Evolutionary conservation across 2,113 vertebrate genomes (phyloP).

Genomic region (Muntiacus muntjak): DNA sequence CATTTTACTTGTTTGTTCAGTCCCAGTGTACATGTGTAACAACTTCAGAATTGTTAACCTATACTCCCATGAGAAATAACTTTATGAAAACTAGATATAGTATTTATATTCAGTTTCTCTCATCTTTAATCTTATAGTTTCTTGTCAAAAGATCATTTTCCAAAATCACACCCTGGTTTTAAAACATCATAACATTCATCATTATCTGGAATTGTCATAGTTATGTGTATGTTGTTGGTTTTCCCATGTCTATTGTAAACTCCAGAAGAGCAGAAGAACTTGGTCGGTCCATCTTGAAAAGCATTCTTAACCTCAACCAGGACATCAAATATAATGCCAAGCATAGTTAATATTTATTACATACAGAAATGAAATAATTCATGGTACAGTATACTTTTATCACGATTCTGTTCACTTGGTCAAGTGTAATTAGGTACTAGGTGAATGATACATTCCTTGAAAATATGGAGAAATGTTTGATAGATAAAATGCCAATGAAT

Average conservation of each 20-base stretch:
- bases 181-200: background rate
- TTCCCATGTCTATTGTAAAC: background rate
- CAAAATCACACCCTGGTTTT: background rate
- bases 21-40: background rate
- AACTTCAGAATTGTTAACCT: conserved; percentile 2
- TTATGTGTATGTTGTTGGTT: background rate
- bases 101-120: background rate
- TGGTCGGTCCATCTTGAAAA: background rate
- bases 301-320: background rate
- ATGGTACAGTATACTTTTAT: background rate
- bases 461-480: background rate
- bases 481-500: conserved; percentile 19
- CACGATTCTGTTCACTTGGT: background rate
- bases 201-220: background rate
- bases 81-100: background rate
- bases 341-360: conserved; percentile 14
- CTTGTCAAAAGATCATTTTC: background rate
- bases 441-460: background rate
- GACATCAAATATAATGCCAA: background rate
- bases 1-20: background rate
- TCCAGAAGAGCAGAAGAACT: background rate
- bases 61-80: background rate
- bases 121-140: background rate
- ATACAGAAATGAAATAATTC: background rate
- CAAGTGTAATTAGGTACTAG: background rate